These are phyloP conservation scores for Zoanthus sansibaricus DNA, from an alignment of 92 coral and sea anemone species.

Conservation along the genomic window DNA sequence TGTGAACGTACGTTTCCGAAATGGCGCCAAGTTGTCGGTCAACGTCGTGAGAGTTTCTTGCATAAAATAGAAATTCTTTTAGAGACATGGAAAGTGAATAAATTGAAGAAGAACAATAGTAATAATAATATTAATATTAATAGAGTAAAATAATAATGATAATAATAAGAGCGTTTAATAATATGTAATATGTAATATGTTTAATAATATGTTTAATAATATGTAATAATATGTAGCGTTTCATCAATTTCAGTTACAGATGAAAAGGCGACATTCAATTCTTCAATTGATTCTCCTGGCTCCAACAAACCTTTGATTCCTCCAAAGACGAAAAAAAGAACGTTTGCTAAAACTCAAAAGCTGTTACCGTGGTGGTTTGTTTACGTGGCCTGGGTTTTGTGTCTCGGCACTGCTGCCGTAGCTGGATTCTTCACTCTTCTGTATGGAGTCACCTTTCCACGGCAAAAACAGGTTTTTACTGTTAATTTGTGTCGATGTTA, in stretches of 20 bases:
- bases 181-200: too few species aligned
- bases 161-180: neutral
- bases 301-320: slow-evolving; percentile 14
- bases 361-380: slow-evolving; percentile 98
- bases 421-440: slow-evolving; percentile 87
- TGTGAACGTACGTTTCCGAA: too few species aligned
- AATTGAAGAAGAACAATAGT: too few species aligned
- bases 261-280: neutral
- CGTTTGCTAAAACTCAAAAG: slow-evolving; percentile 47
- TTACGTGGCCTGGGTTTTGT: slow-evolving; percentile 83
- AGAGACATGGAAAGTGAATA: too few species aligned
- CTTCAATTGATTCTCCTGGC: slow-evolving; percentile 3
- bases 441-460: slow-evolving; percentile 73
- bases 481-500: neutral
- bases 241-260: neutral
- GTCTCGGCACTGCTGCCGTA: slow-evolving; percentile 61
- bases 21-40: too few species aligned
- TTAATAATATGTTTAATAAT: too few species aligned
- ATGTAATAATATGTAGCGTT: neutral
- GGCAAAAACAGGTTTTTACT: slow-evolving; percentile 49
- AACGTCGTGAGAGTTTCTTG: too few species aligned
- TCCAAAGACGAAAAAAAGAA: slow-evolving; percentile 38
- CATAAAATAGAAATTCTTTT: too few species aligned
- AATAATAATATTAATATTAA: too few species aligned
- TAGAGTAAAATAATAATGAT: neutral